Conservation (phyloP, 2,888 invertebrate genomes). For the Julus scandinavius region DNA sequence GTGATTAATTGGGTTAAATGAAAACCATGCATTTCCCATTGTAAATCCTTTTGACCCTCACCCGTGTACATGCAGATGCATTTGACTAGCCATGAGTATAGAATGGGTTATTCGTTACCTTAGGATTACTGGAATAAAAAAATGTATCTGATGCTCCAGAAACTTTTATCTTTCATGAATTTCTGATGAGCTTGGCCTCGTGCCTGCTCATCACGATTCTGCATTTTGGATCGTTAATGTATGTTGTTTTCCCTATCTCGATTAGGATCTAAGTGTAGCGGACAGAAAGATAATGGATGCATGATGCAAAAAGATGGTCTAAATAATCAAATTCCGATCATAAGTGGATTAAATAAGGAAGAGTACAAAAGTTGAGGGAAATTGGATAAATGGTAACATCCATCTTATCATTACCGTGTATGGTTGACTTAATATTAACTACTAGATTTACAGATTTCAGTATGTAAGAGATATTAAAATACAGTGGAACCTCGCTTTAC, state of each 20-base stretch:
- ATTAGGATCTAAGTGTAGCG: background rate
- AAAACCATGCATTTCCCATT: background rate
- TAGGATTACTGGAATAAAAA: background rate
- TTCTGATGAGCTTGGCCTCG: conserved; percentile 21
- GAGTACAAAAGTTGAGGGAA: background rate
- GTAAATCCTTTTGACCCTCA: background rate
- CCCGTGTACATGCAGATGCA: background rate
- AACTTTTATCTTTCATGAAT: background rate
- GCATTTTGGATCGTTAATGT: background rate
- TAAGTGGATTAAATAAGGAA: background rate
- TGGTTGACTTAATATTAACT: no score
- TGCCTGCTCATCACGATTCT: background rate
- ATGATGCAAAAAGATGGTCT: background rate
- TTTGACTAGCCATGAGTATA: background rate
- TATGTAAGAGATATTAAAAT: no score
- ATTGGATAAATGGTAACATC: no score
- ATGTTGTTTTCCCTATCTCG: background rate
- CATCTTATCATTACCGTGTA: no score
- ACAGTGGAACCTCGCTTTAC: no score
- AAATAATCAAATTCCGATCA: background rate
- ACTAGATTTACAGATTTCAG: no score
- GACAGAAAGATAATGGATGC: background rate
- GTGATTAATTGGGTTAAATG: background rate
- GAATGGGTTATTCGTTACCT: conserved; percentile 8
- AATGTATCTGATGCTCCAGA: background rate